Conservation (phyloP, 2,888 invertebrate genomes). For the Coremacera marginata region DNA sequence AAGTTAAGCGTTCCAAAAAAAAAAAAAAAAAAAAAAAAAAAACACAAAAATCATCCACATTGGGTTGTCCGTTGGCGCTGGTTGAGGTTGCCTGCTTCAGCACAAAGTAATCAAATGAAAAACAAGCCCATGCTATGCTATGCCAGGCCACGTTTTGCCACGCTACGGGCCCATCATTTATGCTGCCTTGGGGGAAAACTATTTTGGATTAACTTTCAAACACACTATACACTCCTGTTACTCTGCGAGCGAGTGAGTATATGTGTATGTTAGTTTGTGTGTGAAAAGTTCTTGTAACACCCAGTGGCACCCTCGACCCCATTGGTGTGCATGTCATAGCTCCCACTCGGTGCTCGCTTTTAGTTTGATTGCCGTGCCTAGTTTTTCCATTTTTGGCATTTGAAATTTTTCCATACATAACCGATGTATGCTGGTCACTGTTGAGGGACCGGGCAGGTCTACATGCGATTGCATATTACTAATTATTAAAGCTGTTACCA, state of each 20-base stretch:
- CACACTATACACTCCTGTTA: constrained; percentile 9
- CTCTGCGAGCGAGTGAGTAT: neutral
- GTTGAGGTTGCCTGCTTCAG: constrained; percentile 4
- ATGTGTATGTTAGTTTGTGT: neutral
- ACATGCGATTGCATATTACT: constrained; percentile 14
- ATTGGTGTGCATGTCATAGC: neutral
- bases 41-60: neutral
- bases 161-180: constrained; percentile 19
- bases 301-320: constrained; percentile 8
- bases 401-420: neutral
- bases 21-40: neutral
- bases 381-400: constrained; percentile 50
- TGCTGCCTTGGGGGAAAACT: constrained; percentile 34
- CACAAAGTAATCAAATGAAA: constrained; percentile 36
- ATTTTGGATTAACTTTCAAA: constrained; percentile 37
- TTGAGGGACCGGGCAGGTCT: neutral
- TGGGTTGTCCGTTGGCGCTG: neutral
- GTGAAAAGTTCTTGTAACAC: constrained; percentile 6
- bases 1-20: constrained; percentile 17
- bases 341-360: constrained; percentile 49
- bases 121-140: constrained; percentile 25
- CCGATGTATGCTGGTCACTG: neutral
- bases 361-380: constrained; percentile 65
- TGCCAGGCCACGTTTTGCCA: neutral
- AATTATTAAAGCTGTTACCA: constrained; percentile 15